phyloP scores from a whole-genome alignment of 2,888 invertebrate species.

The Ischnura elegans region DNA sequence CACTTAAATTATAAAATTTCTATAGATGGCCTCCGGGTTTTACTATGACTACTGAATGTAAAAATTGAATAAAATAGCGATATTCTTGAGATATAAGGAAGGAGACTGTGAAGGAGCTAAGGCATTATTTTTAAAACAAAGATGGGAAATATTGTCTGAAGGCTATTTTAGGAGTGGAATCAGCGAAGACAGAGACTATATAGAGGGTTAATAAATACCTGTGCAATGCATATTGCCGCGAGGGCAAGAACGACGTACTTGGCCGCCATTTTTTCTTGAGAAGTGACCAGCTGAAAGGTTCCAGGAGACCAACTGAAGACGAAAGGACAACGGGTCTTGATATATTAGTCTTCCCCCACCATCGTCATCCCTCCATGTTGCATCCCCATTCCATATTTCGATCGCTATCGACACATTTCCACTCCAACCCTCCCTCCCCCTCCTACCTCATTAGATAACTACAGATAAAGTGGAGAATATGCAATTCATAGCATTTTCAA shows the following conservation, averaged over 20 bases:
- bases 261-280: conserved; percentile 39
- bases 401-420: not conserved
- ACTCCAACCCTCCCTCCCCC: not conserved
- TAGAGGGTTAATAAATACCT: not conserved
- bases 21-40: no score
- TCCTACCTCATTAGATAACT: not conserved
- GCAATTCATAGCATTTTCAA: not conserved
- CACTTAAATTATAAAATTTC: no score
- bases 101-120: no score
- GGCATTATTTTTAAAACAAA: no score
- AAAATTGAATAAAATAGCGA: no score
- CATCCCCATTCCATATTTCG: no score
- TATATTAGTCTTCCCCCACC: conserved; percentile 45
- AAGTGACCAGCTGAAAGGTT: conserved; percentile 18
- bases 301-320: conserved; percentile 61
- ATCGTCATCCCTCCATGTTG: not conserved
- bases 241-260: conserved; percentile 20
- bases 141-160: no score
- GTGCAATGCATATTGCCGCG: conserved; percentile 36
- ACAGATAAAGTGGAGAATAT: no score
- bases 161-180: no score
- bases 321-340: not conserved
- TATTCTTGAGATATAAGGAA: no score
- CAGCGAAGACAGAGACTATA: no score
- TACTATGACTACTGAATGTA: no score